Conservation (phyloP, 2,113 vertebrate genomes). For the Lophotis ruficrista region DNA sequence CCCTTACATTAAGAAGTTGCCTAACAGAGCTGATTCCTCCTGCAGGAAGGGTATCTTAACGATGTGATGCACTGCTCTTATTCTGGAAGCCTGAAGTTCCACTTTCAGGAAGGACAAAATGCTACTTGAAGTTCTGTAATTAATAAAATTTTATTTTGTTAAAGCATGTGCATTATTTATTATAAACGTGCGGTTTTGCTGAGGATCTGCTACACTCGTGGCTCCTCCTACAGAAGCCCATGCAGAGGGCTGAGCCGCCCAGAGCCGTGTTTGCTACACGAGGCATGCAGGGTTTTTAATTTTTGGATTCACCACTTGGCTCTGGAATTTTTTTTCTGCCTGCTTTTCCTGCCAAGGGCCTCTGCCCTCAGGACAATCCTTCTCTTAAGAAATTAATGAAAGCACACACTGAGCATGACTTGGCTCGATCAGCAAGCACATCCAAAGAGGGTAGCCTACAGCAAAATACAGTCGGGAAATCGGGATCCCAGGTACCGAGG, state of each 20-base stretch:
- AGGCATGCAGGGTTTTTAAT: neutral
- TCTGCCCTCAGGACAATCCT: neutral
- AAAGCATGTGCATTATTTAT: neutral
- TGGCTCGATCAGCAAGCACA: neutral
- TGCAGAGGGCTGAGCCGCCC: neutral
- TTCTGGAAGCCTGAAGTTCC: neutral
- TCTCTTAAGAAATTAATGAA: neutral
- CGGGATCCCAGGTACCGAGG: neutral
- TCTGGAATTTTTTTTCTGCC: neutral
- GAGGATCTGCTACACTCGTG: neutral
- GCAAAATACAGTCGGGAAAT: neutral
- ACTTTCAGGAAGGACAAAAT: neutral
- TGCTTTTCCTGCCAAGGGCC: neutral
- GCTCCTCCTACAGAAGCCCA: neutral
- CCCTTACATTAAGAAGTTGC: neutral
- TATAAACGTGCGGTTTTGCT: neutral
- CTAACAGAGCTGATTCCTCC: neutral
- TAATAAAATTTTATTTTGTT: conserved; percentile 5
- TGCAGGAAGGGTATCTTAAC: neutral
- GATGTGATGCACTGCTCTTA: neutral
- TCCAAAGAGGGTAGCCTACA: neutral
- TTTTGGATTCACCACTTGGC: neutral
- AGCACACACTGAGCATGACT: neutral
- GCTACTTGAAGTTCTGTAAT: neutral
- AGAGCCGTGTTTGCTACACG: rapidly evolving